Percentiles rank a stretch among this genome's conserved stretches.
Evolutionary conservation across 2,113 vertebrate species (phyloP).

Genomic region (Leuciscus idus): DNA sequence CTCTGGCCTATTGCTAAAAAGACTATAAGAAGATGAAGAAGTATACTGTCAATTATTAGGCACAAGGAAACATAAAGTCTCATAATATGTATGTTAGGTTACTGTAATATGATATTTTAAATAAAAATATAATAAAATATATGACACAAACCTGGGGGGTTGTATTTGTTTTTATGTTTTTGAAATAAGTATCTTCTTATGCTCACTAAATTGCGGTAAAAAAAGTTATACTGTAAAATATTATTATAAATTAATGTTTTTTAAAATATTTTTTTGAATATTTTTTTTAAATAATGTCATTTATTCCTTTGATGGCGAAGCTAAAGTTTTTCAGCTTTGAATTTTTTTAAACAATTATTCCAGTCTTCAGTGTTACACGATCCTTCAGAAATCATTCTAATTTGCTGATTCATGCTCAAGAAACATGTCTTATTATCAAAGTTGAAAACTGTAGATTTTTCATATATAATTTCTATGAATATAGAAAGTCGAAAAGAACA

Average conservation of each 20-base stretch:
- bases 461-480: too few relatives aligned
- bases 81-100: too few relatives aligned
- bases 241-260: neutral
- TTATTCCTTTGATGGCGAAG: neutral
- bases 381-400: too few relatives aligned
- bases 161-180: too few relatives aligned
- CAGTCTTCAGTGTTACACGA: neutral
- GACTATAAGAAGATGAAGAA: neutral
- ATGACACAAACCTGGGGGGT: too few relatives aligned
- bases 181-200: neutral
- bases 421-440: neutral
- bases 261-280: neutral
- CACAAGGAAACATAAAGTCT: too few relatives aligned
- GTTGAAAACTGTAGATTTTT: neutral
- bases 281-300: neutral
- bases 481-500: too few relatives aligned
- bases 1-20: slow-evolving; percentile 9
- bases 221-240: neutral
- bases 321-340: neutral
- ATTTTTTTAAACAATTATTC: neutral
- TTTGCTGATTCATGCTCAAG: too few relatives aligned
- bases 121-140: too few relatives aligned
- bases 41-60: neutral
- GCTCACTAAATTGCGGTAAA: neutral
- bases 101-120: too few relatives aligned